Conservation (phyloP, 2,113 vertebrate species). For the Hyperopisus bebe region DNA sequence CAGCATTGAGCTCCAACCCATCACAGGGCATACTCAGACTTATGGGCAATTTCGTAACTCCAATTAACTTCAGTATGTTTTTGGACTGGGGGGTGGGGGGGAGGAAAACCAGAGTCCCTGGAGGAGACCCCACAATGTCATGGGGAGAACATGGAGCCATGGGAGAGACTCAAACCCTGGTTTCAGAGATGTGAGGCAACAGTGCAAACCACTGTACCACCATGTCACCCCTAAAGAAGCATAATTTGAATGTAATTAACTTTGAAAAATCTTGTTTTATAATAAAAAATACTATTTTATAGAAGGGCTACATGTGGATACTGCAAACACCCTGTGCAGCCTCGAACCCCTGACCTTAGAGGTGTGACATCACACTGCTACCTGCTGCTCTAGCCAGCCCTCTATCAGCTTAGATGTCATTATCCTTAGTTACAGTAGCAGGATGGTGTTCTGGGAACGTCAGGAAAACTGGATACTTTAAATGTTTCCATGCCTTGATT, state of each 20-base stretch:
- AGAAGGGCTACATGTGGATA: neutral
- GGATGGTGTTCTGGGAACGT: neutral
- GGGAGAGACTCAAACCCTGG: too few species aligned
- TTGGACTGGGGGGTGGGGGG: too few species aligned
- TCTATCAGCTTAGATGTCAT: neutral
- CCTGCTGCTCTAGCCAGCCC: neutral
- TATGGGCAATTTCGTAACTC: too few species aligned
- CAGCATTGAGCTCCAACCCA: too few species aligned
- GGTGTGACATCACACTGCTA: neutral
- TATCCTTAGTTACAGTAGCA: neutral
- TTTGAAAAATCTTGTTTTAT: neutral
- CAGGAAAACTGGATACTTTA: neutral
- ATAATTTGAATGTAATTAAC: neutral
- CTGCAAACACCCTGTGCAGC: neutral
- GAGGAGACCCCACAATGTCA: too few species aligned
- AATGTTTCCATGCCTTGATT: neutral
- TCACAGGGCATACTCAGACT: too few species aligned
- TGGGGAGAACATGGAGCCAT: too few species aligned
- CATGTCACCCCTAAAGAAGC: too few species aligned
- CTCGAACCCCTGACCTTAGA: neutral
- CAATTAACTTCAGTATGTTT: too few species aligned
- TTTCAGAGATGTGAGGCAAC: too few species aligned
- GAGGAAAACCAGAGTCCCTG: too few species aligned
- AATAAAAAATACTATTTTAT: neutral
- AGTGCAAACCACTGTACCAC: too few species aligned